Percentiles rank a stretch among this genome's conserved stretches.
Evolutionary conservation across 2,797 vertebrate species (phyloP).

Genomic region (Borostomias antarcticus): DNA sequence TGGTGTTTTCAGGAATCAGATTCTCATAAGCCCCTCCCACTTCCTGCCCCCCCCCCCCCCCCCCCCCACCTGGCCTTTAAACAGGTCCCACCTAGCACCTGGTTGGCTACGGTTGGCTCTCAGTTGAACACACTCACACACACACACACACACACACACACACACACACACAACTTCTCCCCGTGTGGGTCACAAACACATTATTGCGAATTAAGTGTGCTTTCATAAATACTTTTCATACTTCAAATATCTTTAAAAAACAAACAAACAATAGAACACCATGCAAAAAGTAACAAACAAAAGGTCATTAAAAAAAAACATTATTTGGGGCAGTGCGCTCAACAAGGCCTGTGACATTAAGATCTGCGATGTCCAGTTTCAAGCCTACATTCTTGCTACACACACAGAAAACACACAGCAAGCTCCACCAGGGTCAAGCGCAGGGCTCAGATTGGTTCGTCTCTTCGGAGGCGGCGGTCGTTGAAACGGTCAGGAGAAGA

Average conservation of each 20-base stretch:
- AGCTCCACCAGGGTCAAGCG: constrained; percentile 61
- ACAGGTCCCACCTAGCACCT: constrained; percentile 28
- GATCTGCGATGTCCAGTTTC: constrained; percentile 68
- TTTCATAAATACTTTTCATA: constrained; percentile 69
- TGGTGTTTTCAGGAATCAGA: constrained; percentile 47
- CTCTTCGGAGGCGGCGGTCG: neutral
- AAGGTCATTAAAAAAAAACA: constrained; percentile 49
- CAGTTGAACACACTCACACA: constrained; percentile 42
- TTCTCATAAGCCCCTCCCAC: constrained; percentile 36
- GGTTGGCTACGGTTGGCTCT: constrained; percentile 33
- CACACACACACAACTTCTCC: constrained; percentile 59
- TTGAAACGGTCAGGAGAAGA: neutral
- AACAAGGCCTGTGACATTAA: constrained; percentile 55
- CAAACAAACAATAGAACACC: constrained; percentile 63
- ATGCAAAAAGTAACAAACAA: constrained; percentile 62
- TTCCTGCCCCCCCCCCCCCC: constrained; percentile 22
- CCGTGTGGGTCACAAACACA: constrained; percentile 74
- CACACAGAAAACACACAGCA: constrained; percentile 54
- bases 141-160: constrained; percentile 47
- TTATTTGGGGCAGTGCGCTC: constrained; percentile 55
- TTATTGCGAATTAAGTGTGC: constrained; percentile 89
- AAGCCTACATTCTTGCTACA: constrained; percentile 73
- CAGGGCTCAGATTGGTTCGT: constrained; percentile 3
- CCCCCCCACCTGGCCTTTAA: constrained; percentile 22
- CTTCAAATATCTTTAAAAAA: constrained; percentile 66